A percentile compares a stretch with the other conserved stretches of the same genome.
These are phyloP conservation scores for Tenthredo notha DNA, from an alignment of 2,888 invertebrate genomes.

Conservation along the genomic window DNA sequence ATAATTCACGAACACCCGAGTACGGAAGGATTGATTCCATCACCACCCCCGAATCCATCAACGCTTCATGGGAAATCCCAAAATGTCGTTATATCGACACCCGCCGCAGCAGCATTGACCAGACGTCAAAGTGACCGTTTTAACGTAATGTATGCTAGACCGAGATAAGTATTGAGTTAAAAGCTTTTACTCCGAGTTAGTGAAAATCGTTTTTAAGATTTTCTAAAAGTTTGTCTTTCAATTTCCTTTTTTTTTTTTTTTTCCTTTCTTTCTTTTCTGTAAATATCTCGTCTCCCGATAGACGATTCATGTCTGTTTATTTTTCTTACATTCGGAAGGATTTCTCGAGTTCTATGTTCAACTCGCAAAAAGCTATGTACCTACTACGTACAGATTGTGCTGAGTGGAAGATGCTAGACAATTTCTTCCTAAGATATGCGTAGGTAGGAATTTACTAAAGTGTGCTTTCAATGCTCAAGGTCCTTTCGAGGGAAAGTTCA, in stretches of 20 bases:
- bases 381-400: not conserved
- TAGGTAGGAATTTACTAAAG: not conserved
- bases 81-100: constrained; percentile 49
- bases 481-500: not conserved
- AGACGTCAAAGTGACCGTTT: constrained; percentile 49
- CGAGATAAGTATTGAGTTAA: constrained; percentile 54
- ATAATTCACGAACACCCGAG: constrained; percentile 71
- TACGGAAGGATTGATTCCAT: constrained; percentile 49
- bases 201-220: not conserved
- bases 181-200: not conserved
- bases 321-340: no score
- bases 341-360: no score
- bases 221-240: not conserved
- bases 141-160: constrained; percentile 58
- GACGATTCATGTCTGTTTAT: not conserved
- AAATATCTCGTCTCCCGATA: not conserved
- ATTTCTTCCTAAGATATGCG: not conserved
- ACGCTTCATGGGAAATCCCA: constrained; percentile 57
- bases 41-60: constrained; percentile 50
- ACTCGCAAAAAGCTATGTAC: no score
- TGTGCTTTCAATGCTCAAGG: constrained; percentile 7
- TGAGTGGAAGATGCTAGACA: not conserved
- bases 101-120: constrained; percentile 42
- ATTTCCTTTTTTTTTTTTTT: no score
- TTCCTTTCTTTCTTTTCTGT: not conserved